Percentiles rank a stretch among this genome's conserved stretches.
Conservation (phyloP, 2,113 vertebrate species). For the Rhineura floridana region DNA sequence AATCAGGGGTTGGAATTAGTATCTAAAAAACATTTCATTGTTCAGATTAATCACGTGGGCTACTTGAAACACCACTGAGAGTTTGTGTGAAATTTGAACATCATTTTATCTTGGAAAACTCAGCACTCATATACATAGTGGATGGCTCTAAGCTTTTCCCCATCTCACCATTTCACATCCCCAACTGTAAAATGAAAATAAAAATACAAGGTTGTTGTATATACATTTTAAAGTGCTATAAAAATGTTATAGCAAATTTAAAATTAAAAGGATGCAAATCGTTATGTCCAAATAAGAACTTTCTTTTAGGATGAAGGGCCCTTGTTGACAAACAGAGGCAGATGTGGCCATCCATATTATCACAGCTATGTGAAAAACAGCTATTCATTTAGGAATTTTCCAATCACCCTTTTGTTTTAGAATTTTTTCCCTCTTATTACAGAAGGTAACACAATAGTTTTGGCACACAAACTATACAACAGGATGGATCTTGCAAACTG, state of each 20-base stretch:
- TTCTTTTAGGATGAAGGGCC: not conserved
- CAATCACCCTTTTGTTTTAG: slow-evolving; percentile 46
- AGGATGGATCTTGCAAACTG: slow-evolving; percentile 51
- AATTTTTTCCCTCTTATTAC: slow-evolving; percentile 22
- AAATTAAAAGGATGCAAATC: not conserved
- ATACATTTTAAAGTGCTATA: not conserved
- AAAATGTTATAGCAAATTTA: not conserved
- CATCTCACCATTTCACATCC: not conserved
- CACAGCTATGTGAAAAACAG: not conserved
- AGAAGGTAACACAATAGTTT: slow-evolving; percentile 64
- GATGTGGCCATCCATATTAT: not conserved
- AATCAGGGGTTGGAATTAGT: not conserved
- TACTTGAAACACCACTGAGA: not conserved
- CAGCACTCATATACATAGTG: not conserved
- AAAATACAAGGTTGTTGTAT: not conserved
- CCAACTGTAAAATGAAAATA: not conserved
- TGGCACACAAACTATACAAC: slow-evolving; percentile 65
- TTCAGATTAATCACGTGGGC: not conserved
- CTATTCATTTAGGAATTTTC: slow-evolving; percentile 51
- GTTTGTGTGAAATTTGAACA: not conserved
- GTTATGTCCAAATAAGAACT: slow-evolving; percentile 3
- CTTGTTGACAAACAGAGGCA: not conserved
- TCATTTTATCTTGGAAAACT: not conserved
- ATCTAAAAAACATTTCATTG: not conserved
- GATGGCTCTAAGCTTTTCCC: not conserved